A percentile compares a stretch with the other conserved stretches of the same genome.
These are phyloP conservation scores for Muscidifurax raptorellus DNA, from an alignment of 1,140 invertebrate species.

Conservation along the genomic window DNA sequence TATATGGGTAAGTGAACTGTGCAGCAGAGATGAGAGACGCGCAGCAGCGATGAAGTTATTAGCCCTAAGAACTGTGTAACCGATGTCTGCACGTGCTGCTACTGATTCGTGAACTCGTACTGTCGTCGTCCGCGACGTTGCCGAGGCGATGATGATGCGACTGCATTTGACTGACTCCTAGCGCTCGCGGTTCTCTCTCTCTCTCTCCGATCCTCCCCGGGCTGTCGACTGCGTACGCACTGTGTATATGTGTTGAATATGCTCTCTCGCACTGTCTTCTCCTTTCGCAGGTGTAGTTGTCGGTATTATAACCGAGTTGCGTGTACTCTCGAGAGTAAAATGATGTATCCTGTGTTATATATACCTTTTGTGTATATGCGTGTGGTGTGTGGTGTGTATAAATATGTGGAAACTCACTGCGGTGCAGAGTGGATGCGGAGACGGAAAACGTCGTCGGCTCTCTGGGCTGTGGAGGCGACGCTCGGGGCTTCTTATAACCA, in stretches of 20 bases:
- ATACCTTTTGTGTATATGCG: background rate
- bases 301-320: too few relatives aligned
- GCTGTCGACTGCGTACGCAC: background rate
- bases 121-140: constrained; percentile 20
- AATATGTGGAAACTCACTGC: background rate
- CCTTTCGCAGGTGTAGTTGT: background rate
- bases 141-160: background rate
- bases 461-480: background rate
- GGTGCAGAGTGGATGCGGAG: background rate
- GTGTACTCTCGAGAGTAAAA: too few relatives aligned
- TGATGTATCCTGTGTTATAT: background rate
- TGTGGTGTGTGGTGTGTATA: background rate
- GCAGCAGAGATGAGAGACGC: background rate
- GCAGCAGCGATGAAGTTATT: background rate
- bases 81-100: constrained; percentile 25
- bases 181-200: background rate
- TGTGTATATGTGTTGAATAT: too few relatives aligned
- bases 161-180: constrained; percentile 20
- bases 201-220: background rate
- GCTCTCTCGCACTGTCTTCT: background rate
- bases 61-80: constrained; percentile 11
- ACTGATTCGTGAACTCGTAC: background rate
- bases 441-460: constrained; percentile 1
- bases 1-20: too few relatives aligned
- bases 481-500: constrained; percentile 17